Evolutionary conservation across 2,888 invertebrate genomes (phyloP), one percentile per base, ranked within the genome.

Genomic region (Boloria euphrosyne): DNA sequence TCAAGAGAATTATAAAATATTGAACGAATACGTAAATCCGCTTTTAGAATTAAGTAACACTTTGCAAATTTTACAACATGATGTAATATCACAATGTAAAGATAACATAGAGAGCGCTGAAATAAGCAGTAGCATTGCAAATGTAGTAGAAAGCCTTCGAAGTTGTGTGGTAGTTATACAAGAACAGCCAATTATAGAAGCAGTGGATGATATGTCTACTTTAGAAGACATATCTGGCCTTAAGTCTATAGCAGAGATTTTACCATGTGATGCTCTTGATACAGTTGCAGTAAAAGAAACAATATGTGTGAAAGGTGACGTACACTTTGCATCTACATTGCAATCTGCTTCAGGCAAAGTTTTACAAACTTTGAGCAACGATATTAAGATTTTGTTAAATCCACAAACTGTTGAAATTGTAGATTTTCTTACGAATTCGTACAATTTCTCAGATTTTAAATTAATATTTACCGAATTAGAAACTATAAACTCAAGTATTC

Each of bases 211-310:
- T 51, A 83, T 94, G 75, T 93, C 94, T 4, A 93, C 93, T 7
- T 86, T 94, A 61, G 93, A 93, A 71, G 93, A 94, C 73, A 84
- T 94, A 70, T 93, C 94, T 0, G 93, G 90, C 4, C 86, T 94
- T 17, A 93, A 93, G 81, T 93, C 93, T 0, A 86, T 87, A 47
- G 93, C 93, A 4, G 93, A 93, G 43, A 83, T 89, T n/a, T 74
- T 93, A 51, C 82, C 84, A 31, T 80, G 81, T 22, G 88, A 90
- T 67, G 76, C 78, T 66, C 75, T 92, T 52, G 72, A 84, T 68
- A 81, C 83, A 69, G 87, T 84, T 50, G 77, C 75, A 62, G 80
- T 81, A 51, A 80, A 81, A 75, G 83, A 84, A 79, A 80, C 75
- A 31, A 72, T 73, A 1, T 67, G 79, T 47, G 80, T 82, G 62